Evolutionary conservation across 2,113 vertebrate species (phyloP).

Genomic region (Centrocercus urophasianus): DNA sequence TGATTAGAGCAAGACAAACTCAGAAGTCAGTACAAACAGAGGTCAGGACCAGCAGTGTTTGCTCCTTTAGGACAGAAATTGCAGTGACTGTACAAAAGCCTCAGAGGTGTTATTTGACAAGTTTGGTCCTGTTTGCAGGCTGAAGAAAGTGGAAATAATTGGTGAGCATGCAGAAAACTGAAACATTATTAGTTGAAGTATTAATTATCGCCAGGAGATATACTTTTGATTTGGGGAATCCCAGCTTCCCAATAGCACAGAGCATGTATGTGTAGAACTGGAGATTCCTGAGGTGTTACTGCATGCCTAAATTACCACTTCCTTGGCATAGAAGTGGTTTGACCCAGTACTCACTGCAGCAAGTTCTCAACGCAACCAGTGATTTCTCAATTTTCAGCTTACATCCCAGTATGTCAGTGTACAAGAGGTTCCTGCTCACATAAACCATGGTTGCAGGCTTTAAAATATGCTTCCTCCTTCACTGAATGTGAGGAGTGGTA

Average conservation of each 20-base stretch:
- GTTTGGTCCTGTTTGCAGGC: neutral
- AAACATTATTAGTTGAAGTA: constrained; percentile 27
- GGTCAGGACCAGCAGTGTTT: constrained; percentile 1
- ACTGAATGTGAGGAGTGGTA: neutral
- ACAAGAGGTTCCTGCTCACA: neutral
- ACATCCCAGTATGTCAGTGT: neutral
- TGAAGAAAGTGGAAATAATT: neutral
- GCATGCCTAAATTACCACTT: neutral
- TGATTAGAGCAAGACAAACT: neutral
- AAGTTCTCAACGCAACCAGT: neutral
- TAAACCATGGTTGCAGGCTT: neutral
- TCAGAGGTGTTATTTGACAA: neutral
- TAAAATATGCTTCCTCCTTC: neutral
- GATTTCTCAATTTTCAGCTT: neutral
- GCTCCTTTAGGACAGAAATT: neutral
- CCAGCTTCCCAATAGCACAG: neutral
- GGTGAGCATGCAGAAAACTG: neutral
- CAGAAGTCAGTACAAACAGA: constrained; percentile 8
- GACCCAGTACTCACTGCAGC: neutral
- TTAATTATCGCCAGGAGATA: constrained; percentile 15
- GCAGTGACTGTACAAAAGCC: neutral
- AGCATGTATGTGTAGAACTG: neutral
- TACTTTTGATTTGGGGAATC: constrained; percentile 7
- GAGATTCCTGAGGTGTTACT: neutral
- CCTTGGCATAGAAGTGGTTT: neutral